phyloP scores from a whole-genome alignment of 1,140 invertebrate genomes.

The Drosophila bocqueti region DNA sequence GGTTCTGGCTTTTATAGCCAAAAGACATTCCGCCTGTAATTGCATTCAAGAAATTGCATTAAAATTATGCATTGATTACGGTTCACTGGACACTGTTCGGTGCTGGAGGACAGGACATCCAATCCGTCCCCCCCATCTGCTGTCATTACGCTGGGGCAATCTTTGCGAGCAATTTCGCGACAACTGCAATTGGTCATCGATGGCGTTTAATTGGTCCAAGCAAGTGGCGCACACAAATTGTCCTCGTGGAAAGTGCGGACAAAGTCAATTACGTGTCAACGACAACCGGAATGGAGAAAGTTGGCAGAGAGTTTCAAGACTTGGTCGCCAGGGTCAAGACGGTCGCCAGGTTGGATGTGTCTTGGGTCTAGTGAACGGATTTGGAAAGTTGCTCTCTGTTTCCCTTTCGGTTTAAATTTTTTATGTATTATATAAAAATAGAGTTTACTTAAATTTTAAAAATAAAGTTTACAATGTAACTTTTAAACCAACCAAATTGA shows the following conservation, averaged over 20 bases:
- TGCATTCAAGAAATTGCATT: slow-evolving; percentile 62
- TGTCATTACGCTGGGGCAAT: slow-evolving; percentile 65
- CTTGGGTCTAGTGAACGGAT: neutral
- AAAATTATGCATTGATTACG: slow-evolving; percentile 80
- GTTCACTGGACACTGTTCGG: slow-evolving; percentile 21
- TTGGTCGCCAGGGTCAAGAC: too few relatives aligned
- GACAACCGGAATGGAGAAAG: slow-evolving; percentile 41
- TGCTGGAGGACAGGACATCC: neutral
- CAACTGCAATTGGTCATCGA: slow-evolving; percentile 75
- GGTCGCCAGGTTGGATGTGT: slow-evolving; percentile 14
- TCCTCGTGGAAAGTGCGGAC: slow-evolving; percentile 38
- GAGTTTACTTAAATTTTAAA: neutral
- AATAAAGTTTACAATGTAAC: too few relatives aligned
- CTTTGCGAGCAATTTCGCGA: slow-evolving; percentile 65
- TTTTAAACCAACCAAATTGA: too few relatives aligned
- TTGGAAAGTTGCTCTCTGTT: slow-evolving; percentile 7
- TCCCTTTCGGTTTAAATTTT: neutral
- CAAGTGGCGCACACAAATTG: slow-evolving; percentile 68
- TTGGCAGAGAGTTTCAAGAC: slow-evolving; percentile 33
- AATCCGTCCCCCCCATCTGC: neutral
- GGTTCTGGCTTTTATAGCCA: slow-evolving; percentile 61
- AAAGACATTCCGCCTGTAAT: slow-evolving; percentile 56
- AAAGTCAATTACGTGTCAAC: slow-evolving; percentile 76
- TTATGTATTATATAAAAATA: neutral
- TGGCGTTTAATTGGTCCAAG: slow-evolving; percentile 72